Percentiles rank a stretch among this genome's conserved stretches.
Evolutionary conservation across 2,888 invertebrate species (phyloP).

Genomic region (Cremastinae sp.): DNA sequence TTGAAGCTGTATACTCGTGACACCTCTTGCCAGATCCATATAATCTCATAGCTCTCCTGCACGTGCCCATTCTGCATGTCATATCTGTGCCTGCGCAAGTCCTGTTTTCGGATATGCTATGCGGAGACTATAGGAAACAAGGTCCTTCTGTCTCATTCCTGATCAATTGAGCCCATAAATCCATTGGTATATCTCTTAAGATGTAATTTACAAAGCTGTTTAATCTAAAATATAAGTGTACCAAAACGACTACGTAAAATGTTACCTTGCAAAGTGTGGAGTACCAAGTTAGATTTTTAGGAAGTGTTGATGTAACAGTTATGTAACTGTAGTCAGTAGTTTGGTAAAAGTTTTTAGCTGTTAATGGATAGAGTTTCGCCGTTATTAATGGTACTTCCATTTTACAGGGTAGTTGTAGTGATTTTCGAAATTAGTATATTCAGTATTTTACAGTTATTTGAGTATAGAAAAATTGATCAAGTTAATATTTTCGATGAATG

Average conservation of each 20-base stretch:
- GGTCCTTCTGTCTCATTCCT: constrained; percentile 10
- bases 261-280: too few species aligned
- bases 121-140: constrained; percentile 9
- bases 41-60: constrained; percentile 30
- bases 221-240: constrained; percentile 20
- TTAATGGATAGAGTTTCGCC: too few species aligned
- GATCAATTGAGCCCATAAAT: constrained; percentile 14
- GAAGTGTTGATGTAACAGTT: too few species aligned
- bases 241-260: too few species aligned
- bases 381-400: too few species aligned
- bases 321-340: too few species aligned
- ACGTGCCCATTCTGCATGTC: constrained; percentile 26
- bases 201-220: constrained; percentile 5
- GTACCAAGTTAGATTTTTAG: too few species aligned
- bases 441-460: too few species aligned
- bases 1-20: constrained; percentile 45
- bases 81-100: constrained; percentile 25
- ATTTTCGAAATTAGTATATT: too few species aligned
- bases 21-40: constrained; percentile 24
- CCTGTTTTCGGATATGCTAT: constrained; percentile 9
- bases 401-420: too few species aligned
- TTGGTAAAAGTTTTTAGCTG: too few species aligned
- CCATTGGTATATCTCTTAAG: neutral
- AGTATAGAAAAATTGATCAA: too few species aligned
- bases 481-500: neutral